Evolutionary conservation across 2,888 invertebrate genomes (phyloP).

Genomic region (Zaprionus obscuricornis): DNA sequence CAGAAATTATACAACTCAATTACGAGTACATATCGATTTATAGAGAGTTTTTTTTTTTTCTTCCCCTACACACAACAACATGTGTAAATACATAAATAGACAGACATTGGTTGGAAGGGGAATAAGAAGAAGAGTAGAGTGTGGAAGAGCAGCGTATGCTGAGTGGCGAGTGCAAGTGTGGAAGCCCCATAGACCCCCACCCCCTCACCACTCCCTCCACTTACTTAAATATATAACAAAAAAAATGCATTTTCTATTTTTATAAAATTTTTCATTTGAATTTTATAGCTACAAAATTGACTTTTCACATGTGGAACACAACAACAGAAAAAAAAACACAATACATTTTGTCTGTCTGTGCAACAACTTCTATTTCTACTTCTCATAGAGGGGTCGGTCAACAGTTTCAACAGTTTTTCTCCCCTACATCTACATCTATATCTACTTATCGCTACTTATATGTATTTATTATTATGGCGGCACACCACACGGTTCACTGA

Average conservation of each 20-base stretch:
- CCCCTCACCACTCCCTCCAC: conserved; percentile 7
- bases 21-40: conserved; percentile 27
- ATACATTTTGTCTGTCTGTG: neutral
- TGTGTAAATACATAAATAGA: conserved; percentile 22
- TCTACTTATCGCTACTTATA: conserved; percentile 6
- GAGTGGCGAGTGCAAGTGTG: neutral
- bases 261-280: conserved; percentile 47
- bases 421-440: neutral
- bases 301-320: conserved; percentile 34
- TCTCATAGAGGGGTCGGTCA: too few relatives aligned
- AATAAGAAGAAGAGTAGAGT: neutral
- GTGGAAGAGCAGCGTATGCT: neutral
- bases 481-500: conserved; percentile 70
- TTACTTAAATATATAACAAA: conserved; percentile 28
- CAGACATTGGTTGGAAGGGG: conserved; percentile 7
- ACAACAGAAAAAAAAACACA: too few relatives aligned
- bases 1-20: conserved; percentile 57
- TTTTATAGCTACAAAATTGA: conserved; percentile 44
- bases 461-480: conserved; percentile 74
- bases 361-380: too few relatives aligned
- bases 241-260: conserved; percentile 71
- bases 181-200: neutral
- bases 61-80: conserved; percentile 5
- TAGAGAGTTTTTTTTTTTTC: neutral
- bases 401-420: too few relatives aligned